A percentile compares a stretch with the other conserved stretches of the same genome.
Evolutionary conservation across 2,113 vertebrate species (phyloP).

Genomic region (Gobius niger): DNA sequence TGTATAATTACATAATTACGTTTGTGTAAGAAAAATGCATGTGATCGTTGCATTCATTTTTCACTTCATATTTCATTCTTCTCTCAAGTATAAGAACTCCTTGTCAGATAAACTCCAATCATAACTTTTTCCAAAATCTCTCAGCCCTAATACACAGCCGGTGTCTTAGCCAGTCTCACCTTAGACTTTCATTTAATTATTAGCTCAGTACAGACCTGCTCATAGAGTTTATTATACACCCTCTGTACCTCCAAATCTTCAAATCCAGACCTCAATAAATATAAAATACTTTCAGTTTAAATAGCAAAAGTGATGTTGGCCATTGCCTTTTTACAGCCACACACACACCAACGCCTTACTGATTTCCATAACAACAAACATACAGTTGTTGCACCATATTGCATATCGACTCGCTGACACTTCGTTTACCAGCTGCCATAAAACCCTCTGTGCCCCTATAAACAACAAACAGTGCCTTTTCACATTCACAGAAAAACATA

Average conservation of each 20-base stretch:
- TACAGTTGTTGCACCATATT: slow-evolving; percentile 6
- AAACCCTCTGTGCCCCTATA: neutral
- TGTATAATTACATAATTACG: too few species aligned
- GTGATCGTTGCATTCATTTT: too few species aligned
- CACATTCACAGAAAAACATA: neutral
- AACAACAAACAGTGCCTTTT: neutral
- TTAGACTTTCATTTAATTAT: too few species aligned
- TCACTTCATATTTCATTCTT: too few species aligned
- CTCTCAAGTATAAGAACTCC: too few species aligned
- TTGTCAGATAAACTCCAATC: too few species aligned
- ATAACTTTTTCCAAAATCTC: too few species aligned
- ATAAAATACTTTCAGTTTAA: neutral
- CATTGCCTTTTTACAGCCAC: neutral
- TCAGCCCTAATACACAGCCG: too few species aligned
- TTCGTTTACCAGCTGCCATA: neutral
- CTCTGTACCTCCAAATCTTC: neutral
- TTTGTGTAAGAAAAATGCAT: too few species aligned
- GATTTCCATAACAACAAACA: slow-evolving; percentile 5
- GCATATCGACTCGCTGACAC: neutral
- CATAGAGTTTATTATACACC: too few species aligned
- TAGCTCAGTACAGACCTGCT: too few species aligned
- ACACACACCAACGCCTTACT: neutral
- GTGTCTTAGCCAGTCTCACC: too few species aligned
- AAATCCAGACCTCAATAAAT: neutral
- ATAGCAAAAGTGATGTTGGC: neutral